Evolutionary conservation across 2,888 invertebrate species (phyloP).

Genomic region (Latrodectus elegans): DNA sequence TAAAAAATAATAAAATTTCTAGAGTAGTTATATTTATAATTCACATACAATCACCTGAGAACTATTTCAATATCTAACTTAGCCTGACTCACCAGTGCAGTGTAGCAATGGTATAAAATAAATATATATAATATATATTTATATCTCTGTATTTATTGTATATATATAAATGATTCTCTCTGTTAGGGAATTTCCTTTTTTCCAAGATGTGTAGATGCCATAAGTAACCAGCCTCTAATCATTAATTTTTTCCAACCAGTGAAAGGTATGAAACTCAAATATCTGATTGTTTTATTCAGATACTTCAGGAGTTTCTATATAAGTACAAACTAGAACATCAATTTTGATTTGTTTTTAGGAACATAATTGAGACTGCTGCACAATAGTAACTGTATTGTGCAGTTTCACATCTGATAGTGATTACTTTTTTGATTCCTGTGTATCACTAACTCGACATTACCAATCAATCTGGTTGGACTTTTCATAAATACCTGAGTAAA

Average conservation of each 20-base stretch:
- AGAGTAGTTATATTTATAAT: neutral
- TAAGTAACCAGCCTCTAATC: neutral
- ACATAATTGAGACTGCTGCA: slow-evolving; percentile 60
- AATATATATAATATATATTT: slow-evolving; percentile 65
- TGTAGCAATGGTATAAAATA: slow-evolving; percentile 55
- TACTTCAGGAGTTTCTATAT: slow-evolving; percentile 4
- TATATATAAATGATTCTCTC: slow-evolving; percentile 68
- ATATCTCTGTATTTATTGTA: slow-evolving; percentile 52
- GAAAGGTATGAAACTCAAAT: slow-evolving; percentile 21
- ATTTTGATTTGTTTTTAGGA: slow-evolving; percentile 60
- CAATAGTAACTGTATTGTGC: slow-evolving; percentile 10
- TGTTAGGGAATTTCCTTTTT: slow-evolving; percentile 31
- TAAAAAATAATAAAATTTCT: too few species aligned
- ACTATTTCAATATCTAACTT: slow-evolving; percentile 29
- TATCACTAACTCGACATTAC: slow-evolving; percentile 42
- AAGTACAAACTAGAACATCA: slow-evolving; percentile 21
- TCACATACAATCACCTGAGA: slow-evolving; percentile 65
- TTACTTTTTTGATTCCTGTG: slow-evolving; percentile 59
- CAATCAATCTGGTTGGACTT: slow-evolving; percentile 23
- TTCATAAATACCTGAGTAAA: neutral
- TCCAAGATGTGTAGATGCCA: neutral
- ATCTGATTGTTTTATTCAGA: slow-evolving; percentile 13
- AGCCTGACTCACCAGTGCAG: slow-evolving; percentile 42
- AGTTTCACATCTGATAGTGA: slow-evolving; percentile 20
- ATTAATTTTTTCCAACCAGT: slow-evolving; percentile 19